Evolutionary conservation across 1,140 invertebrate species (phyloP), one percentile per base, ranked within the genome.

Genomic region (Eupristina koningsbergeri): DNA sequence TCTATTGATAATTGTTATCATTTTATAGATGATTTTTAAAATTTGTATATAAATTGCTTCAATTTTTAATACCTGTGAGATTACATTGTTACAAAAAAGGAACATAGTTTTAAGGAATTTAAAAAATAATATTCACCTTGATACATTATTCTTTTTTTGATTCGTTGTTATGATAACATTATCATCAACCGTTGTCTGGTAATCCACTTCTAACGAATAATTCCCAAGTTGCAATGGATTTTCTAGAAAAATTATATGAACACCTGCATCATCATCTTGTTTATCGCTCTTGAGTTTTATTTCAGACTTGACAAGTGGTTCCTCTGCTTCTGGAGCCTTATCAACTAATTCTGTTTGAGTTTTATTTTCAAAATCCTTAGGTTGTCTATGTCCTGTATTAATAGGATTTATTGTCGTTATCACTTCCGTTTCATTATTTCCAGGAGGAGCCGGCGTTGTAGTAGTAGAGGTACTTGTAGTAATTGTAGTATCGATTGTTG

Each of bases 161-260:
- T 87, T 89, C 15, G 80, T 81, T 11, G 85, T 50, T n/a, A 86
- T 87, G 58, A 91, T 69, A 11, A 82, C 85, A 22, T 83, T 84
- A 22, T 81, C 83, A 36, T 89, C 85, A 9, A 88, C 75, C 0
- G 17, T 26, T 41, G 85, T 73, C 45, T 91, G 84, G 47, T 90
- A 91, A 73, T 88, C 82, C 34, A 91, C 88, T 81, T 90, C 87
- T 80, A 91, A 47, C 6, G 69, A 83, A 79, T 91, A 91, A 61
- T 74, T 80, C 47, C 90, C 90, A 15, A 64, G 13, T 8, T 69
- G 64, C 11, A 91, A 85, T 2, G 80, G 53, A 0, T 50, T 78
- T 6, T 41, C 83, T 19, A 87, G 84, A 74, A 85, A 77, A 73
- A 91, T 83, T 3, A 87, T 83, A 53, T 88, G 86, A 75, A 89